Percentiles rank a stretch among this genome's conserved stretches.
phyloP scores from a whole-genome alignment of 2,888 invertebrate species.

The Sinhomidia bicolor region DNA sequence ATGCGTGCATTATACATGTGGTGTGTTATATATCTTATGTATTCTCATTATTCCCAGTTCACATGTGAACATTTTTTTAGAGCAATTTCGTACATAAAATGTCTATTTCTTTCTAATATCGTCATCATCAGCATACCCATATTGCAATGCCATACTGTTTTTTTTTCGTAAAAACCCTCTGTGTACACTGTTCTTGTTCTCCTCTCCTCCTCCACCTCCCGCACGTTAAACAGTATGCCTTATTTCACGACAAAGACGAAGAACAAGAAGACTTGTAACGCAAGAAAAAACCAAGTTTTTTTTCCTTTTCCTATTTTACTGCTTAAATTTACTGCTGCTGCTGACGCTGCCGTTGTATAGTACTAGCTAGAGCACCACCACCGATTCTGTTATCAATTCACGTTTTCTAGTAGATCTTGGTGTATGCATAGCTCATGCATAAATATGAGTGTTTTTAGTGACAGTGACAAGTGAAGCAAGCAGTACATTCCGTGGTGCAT shows the following conservation, averaged over 20 bases:
- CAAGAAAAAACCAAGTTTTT: not conserved
- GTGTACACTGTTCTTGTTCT: not conserved
- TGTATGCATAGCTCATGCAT: not conserved
- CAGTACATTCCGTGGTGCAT: not conserved
- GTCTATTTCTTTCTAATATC: not conserved
- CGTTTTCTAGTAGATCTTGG: slow-evolving; percentile 15
- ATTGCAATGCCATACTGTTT: not conserved
- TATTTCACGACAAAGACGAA: too few relatives aligned
- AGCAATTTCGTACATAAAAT: slow-evolving; percentile 24
- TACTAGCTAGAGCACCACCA: not conserved
- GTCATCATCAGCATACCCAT: too few relatives aligned
- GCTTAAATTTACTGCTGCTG: not conserved
- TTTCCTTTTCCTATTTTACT: not conserved
- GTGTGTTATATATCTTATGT: not conserved
- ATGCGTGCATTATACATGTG: slow-evolving; percentile 2
- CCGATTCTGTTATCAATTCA: slow-evolving; percentile 25
- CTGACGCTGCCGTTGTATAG: not conserved
- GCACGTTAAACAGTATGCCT: too few relatives aligned
- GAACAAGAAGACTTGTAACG: not conserved
- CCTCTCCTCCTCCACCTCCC: not conserved
- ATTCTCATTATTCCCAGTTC: slow-evolving; percentile 42
- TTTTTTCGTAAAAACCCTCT: not conserved
- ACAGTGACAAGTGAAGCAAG: slow-evolving; percentile 43
- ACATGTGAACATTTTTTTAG: slow-evolving; percentile 36
- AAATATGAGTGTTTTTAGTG: slow-evolving; percentile 32